Base-by-base conservation (phyloP, 1,140 invertebrate genomes). In the Neodiprion pinetum region DNA sequence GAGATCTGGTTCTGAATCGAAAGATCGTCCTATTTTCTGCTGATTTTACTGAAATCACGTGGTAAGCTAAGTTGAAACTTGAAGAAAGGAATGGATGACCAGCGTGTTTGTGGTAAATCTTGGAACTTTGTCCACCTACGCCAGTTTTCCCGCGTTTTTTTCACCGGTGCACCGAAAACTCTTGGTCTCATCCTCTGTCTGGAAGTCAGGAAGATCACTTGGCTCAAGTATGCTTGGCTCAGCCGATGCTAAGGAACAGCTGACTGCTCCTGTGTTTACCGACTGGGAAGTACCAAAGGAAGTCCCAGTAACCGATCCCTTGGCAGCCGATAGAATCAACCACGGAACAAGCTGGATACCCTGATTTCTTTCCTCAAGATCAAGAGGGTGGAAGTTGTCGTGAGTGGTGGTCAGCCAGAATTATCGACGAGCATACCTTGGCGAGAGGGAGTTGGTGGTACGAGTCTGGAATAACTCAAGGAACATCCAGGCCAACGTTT, bases 281-380 rank as follows among this genome's bases (percentile, higher is more conserved):
- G 53, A 61, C 53, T 61, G 53, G 9, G 53, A 61, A 61, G n/a
- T 61, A 61, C 53, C 53, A 5, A 17, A 61, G 53, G 53, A 61
- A 14, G 53, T 61, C 11, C 53, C n/a, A 17, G 53, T 5, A 14
- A 61, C 53, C 53, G 53, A 61, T 61, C n/a, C 53, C 53, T 61
- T 61, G 53, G 53, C 53, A 61, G 53, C 53, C 53, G 53, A 61
- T 61, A 61, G 53, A 61, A 61, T 61, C 53, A 61, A 61, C 53
- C 53, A 61, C 53, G 53, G n/a, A 61, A 12, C 53, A 61, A 61
- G n/a, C 53, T 17, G 11, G 11, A 61, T 12, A 17, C 53, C 11
- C 53, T 61, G 53, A 61, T 61, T 61, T 17, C 53, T 61, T 61
- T 12, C 53, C 53, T 61, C n/a, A 61, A 61, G 8, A 61, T 61